These are phyloP conservation scores for Halcyon smyrnensis DNA, from an alignment of 2,797 vertebrate species.

Conservation along the genomic window DNA sequence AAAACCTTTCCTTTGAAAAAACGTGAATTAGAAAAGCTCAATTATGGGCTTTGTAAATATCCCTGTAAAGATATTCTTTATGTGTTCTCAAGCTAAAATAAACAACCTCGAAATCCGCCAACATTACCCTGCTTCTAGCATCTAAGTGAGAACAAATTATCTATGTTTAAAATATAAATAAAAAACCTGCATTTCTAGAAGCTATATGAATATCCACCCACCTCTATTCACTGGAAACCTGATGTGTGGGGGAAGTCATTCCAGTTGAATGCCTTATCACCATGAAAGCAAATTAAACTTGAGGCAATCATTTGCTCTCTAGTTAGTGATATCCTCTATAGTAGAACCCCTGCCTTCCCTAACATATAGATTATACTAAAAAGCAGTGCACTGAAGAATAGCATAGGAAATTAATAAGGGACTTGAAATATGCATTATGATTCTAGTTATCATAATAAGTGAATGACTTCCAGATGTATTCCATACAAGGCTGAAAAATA, in stretches of 20 bases:
- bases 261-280: conserved; percentile 3
- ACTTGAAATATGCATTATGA: not conserved
- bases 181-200: not conserved
- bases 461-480: not conserved
- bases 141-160: conserved; percentile 6
- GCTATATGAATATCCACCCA: conserved; percentile 1
- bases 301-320: not conserved
- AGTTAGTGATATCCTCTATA: not conserved
- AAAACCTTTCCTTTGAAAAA: conserved; percentile 23
- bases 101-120: not conserved
- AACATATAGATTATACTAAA: not conserved
- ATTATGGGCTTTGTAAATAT: not conserved
- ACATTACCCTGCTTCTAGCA: not conserved
- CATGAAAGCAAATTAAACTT: not conserved
- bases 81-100: conserved; percentile 6
- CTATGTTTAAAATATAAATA: not conserved
- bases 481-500: not conserved
- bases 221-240: conserved; percentile 9
- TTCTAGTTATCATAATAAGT: not conserved
- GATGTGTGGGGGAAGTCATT: not conserved
- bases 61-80: not conserved
- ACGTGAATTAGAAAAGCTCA: not conserved
- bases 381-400: not conserved
- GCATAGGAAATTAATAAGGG: not conserved
- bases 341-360: not conserved